Percentiles rank a stretch among this genome's conserved stretches.
phyloP scores from a whole-genome alignment of 2,113 vertebrate genomes.

The Paramormyrops kingsleyae region DNA sequence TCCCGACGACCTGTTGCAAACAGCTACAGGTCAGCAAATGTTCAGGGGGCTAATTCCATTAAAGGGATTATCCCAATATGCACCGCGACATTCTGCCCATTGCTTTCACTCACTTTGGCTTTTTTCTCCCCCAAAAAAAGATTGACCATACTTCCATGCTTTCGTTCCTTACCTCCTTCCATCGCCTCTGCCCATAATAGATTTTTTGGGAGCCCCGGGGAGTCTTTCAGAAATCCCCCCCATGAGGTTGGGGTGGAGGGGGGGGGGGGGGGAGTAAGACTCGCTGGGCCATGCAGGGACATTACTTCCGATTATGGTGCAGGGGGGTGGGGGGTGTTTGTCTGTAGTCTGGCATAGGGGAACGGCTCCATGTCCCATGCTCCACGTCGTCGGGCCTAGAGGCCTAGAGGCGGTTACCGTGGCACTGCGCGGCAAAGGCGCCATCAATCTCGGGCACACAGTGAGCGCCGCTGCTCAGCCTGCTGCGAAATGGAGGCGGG shows the following conservation, averaged over 20 bases:
- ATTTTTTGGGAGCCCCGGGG: background rate
- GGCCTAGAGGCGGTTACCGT: background rate
- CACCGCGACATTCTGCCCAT: background rate
- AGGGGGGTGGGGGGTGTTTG: background rate
- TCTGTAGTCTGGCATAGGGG: conserved; percentile 11
- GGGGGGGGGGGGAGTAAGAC: background rate
- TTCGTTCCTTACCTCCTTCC: background rate
- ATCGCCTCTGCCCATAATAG: background rate
- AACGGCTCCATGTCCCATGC: background rate
- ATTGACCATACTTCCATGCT: background rate
- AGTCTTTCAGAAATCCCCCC: background rate
- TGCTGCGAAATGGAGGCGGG: conserved; percentile 17
- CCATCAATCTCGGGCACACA: conserved; percentile 37
- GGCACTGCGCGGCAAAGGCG: conserved; percentile 3
- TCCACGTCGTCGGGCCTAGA: conserved; percentile 24
- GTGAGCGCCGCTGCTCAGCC: conserved; percentile 11
- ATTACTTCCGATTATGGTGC: conserved; percentile 26
- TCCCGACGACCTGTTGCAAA: background rate
- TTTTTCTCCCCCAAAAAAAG: background rate
- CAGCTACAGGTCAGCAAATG: background rate
- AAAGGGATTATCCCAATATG: background rate
- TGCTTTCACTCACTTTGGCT: background rate
- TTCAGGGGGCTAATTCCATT: background rate
- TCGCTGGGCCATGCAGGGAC: background rate
- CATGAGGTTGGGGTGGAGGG: background rate